Percentiles rank a stretch among this genome's conserved stretches.
phyloP scores from a whole-genome alignment of 2,113 vertebrate genomes.

The Oncorhynchus tshawytscha region DNA sequence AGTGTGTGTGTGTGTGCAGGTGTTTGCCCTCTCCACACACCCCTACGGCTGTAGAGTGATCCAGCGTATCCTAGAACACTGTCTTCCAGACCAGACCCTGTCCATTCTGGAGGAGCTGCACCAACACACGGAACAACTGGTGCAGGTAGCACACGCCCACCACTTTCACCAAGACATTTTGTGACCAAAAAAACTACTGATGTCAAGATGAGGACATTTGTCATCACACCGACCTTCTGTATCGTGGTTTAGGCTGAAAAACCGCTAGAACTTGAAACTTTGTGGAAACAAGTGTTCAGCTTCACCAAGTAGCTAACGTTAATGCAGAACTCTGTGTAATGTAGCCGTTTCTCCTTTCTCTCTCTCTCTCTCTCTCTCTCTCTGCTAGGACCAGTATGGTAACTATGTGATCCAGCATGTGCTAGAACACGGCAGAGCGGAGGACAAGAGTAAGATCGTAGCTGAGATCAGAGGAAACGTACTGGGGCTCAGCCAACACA shows the following conservation, averaged over 20 bases:
- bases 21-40: constrained; percentile 97
- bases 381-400: constrained; percentile 91
- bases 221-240: too few relatives aligned
- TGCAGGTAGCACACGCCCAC: constrained; percentile 80
- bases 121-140: constrained; percentile 97
- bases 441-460: constrained; percentile 99
- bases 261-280: neutral
- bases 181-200: too few relatives aligned
- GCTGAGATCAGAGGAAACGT: constrained; percentile 97
- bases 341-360: neutral
- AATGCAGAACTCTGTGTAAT: neutral
- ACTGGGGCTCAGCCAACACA: constrained; percentile 97
- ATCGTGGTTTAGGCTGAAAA: neutral
- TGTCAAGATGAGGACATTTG: too few relatives aligned
- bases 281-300: neutral
- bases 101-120: constrained; percentile 97
- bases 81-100: constrained; percentile 96
- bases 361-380: too few relatives aligned
- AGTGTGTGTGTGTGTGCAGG: constrained; percentile 77
- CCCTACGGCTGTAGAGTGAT: constrained; percentile 97
- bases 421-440: constrained; percentile 93
- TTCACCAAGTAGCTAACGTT: neutral
- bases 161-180: too few relatives aligned
- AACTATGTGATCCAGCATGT: constrained; percentile 99
- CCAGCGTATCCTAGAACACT: constrained; percentile 98